A percentile compares a stretch with the other conserved stretches of the same genome.
These are phyloP conservation scores for Mandrillus leucophaeus DNA, from an alignment of 2,113 vertebrate genomes.

Conservation along the genomic window DNA sequence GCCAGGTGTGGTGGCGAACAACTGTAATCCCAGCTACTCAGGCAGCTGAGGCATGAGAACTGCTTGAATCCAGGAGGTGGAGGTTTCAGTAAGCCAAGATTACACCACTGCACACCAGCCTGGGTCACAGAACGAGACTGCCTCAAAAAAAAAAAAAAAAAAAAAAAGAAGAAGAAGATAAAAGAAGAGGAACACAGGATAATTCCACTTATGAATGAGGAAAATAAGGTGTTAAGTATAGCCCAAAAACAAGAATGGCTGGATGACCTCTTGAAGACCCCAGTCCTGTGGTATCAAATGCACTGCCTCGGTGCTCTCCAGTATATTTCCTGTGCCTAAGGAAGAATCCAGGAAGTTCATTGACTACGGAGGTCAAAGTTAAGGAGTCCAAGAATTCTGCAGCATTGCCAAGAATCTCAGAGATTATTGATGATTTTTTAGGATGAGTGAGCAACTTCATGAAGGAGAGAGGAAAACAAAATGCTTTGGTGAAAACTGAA, in stretches of 20 bases:
- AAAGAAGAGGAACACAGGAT: no score
- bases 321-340: neutral
- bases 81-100: no score
- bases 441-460: neutral
- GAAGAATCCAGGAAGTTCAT: conserved; percentile 42
- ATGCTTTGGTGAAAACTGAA: neutral
- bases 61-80: no score
- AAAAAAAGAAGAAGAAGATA: no score
- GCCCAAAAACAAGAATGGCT: neutral
- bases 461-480: neutral
- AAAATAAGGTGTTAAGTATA: neutral
- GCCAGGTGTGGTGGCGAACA: no score
- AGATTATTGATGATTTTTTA: conserved; percentile 22
- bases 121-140: no score
- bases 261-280: neutral
- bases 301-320: neutral
- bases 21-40: no score
- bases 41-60: no score
- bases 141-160: no score
- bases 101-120: no score
- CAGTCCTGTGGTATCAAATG: neutral
- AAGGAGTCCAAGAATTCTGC: conserved; percentile 43
- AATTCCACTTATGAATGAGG: no score
- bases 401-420: conserved; percentile 39
- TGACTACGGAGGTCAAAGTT: conserved; percentile 16